phyloP scores from a whole-genome alignment of 2,113 vertebrate genomes.

The Ceyx cyanopectus region DNA sequence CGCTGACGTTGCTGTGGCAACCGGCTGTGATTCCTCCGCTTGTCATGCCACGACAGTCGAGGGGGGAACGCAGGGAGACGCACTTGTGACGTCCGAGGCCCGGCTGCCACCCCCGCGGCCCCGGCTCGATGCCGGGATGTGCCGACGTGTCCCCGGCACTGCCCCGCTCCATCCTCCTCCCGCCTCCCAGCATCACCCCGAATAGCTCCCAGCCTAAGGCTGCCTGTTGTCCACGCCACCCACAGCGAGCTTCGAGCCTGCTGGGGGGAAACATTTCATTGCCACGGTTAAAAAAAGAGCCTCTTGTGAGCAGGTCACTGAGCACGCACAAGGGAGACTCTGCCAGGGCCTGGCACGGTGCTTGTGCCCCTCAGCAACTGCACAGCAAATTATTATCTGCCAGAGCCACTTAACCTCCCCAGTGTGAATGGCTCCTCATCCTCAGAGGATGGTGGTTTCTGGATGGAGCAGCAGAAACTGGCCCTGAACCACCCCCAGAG shows the following conservation, averaged over 20 bases:
- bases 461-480: background rate
- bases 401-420: background rate
- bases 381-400: background rate
- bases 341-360: background rate
- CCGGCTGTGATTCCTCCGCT: slow-evolving; percentile 33
- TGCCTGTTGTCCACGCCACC: background rate
- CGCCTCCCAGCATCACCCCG: background rate
- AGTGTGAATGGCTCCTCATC: background rate
- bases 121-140: background rate
- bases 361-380: background rate
- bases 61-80: background rate
- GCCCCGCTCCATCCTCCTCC: background rate
- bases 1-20: slow-evolving; percentile 71
- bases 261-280: background rate
- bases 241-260: background rate
- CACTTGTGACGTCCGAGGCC: slow-evolving; percentile 50
- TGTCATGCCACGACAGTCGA: slow-evolving; percentile 10
- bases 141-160: background rate
- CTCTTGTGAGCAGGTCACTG: background rate
- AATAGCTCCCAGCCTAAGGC: background rate
- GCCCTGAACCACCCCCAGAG: background rate
- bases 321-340: background rate
- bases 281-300: background rate
- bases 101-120: background rate
- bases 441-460: background rate